Base-by-base conservation (phyloP, 2,888 invertebrate genomes). In the Harpalus rubripes region DNA sequence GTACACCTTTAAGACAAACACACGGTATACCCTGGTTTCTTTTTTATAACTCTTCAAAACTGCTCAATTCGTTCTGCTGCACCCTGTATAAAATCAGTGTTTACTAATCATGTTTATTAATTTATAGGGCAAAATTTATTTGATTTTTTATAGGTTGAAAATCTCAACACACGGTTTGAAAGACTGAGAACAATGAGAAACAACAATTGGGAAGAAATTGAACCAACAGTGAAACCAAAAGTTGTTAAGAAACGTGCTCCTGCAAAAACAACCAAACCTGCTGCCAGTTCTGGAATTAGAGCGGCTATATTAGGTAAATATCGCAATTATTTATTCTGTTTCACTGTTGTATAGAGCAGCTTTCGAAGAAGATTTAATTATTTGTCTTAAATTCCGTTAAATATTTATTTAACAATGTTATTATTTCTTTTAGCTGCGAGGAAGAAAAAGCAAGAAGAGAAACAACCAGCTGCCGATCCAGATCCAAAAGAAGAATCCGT, bases 151-250 rank as follows among this genome's bases (percentile, higher is more conserved):
- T 86, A 93, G 93, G 93, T 96, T 0, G 94, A 93, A 81, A 94
- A 95, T 87, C 92, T 96, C 3, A 92, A 95, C 88, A 91, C 93
- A 88, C 91, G 94, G 79, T 95, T 95, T 89, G 92, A 91, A 85
- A 91, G 92, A 85, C 88, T 94, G 12, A 91, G 92, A 39, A 90
- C 90, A 83, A 86, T 93, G 12, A 92, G 91, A 26, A 88, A 88
- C 0, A 91, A 92, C 15, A 90, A 91, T 86, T 94, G 95, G 95
- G 88, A 90, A 16, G 94, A 94, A 86, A 91, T 93, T 0, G 86
- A 90, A 68, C 89, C 90, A 0, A 88, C 86, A 7, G 86, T 85
- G 7, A 88, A 87, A 82, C 89, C 87, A 22, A 88, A 87, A 18
- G 85, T 86, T 86, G 78, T 68, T 2, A 86, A 85, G 12, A 86